Conservation (phyloP, 2,797 vertebrate species). For the Intellagama lesueurii region DNA sequence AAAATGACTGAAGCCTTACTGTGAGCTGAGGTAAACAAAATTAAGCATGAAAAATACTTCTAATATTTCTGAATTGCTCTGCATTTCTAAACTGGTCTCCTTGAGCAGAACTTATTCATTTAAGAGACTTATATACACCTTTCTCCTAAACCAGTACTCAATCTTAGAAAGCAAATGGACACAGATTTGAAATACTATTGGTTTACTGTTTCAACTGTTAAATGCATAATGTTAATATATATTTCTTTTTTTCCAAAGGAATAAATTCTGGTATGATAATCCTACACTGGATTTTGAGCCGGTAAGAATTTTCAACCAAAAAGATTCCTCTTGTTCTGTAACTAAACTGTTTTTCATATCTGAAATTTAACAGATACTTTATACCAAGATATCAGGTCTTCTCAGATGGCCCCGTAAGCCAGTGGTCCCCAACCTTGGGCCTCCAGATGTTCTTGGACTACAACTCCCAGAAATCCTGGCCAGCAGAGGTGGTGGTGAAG, state of each 20-base stretch:
- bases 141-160: neutral
- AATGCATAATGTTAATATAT: conserved; percentile 2
- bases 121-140: neutral
- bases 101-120: neutral
- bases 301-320: conserved; percentile 67
- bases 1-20: too few species aligned
- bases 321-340: fast-evolving
- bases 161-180: neutral
- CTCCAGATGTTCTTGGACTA: too few species aligned
- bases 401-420: neutral
- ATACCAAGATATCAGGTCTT: neutral
- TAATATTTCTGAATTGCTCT: neutral
- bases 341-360: neutral
- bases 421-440: too few species aligned
- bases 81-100: neutral
- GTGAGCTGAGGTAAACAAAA: neutral
- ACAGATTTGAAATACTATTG: neutral
- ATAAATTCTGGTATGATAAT: conserved; percentile 86
- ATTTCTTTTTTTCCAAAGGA: conserved; percentile 69
- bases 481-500: too few species aligned
- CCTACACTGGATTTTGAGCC: conserved; percentile 68
- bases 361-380: neutral
- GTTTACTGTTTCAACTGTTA: neutral
- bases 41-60: too few species aligned
- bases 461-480: too few species aligned